These are phyloP conservation scores for Phrynocephalus versicolor DNA, from an alignment of 2,113 vertebrate species.

Conservation along the genomic window DNA sequence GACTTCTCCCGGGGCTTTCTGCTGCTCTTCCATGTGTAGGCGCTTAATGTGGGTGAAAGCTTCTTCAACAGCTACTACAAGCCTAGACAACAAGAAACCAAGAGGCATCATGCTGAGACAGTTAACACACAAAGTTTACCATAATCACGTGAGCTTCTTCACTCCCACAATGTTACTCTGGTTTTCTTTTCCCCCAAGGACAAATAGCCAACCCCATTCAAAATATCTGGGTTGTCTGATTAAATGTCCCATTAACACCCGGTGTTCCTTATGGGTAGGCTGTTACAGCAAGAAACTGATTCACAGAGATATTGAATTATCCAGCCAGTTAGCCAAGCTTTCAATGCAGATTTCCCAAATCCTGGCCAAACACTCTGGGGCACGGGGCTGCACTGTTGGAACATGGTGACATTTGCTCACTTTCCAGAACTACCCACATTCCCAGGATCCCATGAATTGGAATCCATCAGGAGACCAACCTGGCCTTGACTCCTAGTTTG, in stretches of 20 bases:
- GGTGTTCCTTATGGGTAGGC: background rate
- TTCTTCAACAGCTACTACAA: slow-evolving; percentile 94
- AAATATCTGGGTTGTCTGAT: background rate
- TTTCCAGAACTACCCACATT: too few relatives aligned
- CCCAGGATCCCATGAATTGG: too few relatives aligned
- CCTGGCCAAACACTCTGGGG: background rate
- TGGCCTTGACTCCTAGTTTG: background rate
- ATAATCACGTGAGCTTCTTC: background rate
- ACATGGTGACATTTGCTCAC: background rate
- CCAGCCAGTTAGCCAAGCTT: background rate
- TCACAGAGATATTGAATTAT: background rate
- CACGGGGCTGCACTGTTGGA: background rate
- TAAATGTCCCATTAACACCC: background rate
- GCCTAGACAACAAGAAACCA: slow-evolving; percentile 68
- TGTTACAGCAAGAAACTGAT: background rate
- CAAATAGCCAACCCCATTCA: background rate
- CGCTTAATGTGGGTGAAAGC: slow-evolving; percentile 94
- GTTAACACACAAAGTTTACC: background rate
- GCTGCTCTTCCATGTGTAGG: slow-evolving; percentile 88
- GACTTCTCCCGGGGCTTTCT: slow-evolving; percentile 88
- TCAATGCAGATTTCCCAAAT: background rate
- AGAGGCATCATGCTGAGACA: background rate
- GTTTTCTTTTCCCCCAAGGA: background rate
- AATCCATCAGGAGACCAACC: too few relatives aligned
- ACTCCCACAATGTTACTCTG: background rate